Percentiles rank a stretch among this genome's conserved stretches.
Evolutionary conservation across 2,797 vertebrate genomes (phyloP).

Genomic region (Loris lydekkerianus): DNA sequence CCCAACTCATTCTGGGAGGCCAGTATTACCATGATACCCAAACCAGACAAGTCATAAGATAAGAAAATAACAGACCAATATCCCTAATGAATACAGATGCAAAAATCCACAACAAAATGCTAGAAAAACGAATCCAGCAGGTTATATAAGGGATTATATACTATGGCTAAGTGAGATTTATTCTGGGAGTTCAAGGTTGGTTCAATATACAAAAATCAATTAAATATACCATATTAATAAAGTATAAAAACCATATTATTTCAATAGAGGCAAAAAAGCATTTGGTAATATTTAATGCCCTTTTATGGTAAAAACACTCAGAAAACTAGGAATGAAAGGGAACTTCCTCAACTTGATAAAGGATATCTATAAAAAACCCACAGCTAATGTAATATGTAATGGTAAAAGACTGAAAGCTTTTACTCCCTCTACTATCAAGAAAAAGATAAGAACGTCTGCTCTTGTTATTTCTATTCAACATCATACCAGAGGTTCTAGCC

Average conservation of each 20-base stretch:
- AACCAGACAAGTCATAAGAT: neutral
- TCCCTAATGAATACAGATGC: neutral
- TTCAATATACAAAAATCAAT: neutral
- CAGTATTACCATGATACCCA: neutral
- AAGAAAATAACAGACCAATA: neutral
- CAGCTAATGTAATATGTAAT: neutral
- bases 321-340: neutral
- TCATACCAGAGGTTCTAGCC: neutral
- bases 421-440: neutral
- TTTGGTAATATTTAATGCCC: neutral
- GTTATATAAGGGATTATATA: neutral
- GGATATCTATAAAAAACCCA: neutral
- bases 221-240: neutral
- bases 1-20: neutral
- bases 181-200: neutral
- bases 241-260: neutral
- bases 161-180: neutral
- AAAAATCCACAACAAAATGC: slow-evolving; percentile 22
- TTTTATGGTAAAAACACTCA: neutral
- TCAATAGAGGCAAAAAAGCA: neutral
- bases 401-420: neutral
- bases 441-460: neutral
- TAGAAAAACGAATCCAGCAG: neutral
- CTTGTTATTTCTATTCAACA: neutral
- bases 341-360: neutral